Conservation (phyloP, 2,113 vertebrate genomes). For the Gambusia affinis region DNA sequence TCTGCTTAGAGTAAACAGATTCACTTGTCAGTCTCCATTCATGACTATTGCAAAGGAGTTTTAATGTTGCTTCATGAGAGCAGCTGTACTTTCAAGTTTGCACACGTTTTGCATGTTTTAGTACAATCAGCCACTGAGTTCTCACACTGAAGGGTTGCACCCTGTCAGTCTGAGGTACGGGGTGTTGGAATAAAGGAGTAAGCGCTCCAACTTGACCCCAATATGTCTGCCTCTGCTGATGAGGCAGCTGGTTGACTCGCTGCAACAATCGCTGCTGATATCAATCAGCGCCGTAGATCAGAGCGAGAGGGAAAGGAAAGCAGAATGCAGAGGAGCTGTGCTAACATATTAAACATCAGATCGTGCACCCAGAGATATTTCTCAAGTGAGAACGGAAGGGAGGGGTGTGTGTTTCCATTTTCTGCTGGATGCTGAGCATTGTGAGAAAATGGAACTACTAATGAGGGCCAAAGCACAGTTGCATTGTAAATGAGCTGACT, state of each 20-base stretch:
- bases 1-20: neutral
- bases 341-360: conserved; percentile 61
- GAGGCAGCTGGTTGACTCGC: conserved; percentile 68
- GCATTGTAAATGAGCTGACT: conserved; percentile 61
- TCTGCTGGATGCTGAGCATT: conserved; percentile 47
- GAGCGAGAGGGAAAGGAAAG: conserved; percentile 27
- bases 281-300: conserved; percentile 67
- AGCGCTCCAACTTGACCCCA: conserved; percentile 60
- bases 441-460: conserved; percentile 64
- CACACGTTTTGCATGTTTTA: conserved; percentile 39
- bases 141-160: conserved; percentile 13
- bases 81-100: conserved; percentile 2
- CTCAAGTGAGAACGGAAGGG: conserved; percentile 31
- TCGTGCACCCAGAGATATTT: conserved; percentile 35
- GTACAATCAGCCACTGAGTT: conserved; percentile 30
- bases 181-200: conserved; percentile 30
- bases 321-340: conserved; percentile 41
- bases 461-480: conserved; percentile 62
- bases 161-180: conserved; percentile 39
- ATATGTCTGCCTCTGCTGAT: conserved; percentile 70
- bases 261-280: conserved; percentile 64
- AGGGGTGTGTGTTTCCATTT: conserved; percentile 20
- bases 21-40: conserved; percentile 22
- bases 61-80: neutral
- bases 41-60: neutral